Evolutionary conservation across 2,888 invertebrate species (phyloP).

Genomic region (Amphipoea lucens): DNA sequence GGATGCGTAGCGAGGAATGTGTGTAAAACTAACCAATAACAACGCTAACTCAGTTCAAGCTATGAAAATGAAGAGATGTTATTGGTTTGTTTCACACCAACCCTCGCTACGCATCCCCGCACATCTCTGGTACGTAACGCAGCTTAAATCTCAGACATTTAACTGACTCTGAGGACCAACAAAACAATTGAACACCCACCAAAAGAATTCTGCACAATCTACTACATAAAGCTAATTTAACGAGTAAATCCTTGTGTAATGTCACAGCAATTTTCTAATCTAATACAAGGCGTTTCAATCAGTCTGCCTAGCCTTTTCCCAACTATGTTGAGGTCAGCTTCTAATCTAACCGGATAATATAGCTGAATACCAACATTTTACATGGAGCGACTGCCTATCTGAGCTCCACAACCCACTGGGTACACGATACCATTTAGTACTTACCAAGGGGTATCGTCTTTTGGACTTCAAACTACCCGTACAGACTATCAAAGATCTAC

Average conservation of each 20-base stretch:
- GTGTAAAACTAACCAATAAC: too few species aligned
- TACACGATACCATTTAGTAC: not conserved
- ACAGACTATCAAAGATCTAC: not conserved
- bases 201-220: not conserved
- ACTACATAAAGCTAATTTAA: conserved; percentile 4
- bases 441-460: not conserved
- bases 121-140: too few species aligned
- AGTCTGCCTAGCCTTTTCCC: not conserved
- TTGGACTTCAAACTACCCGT: not conserved
- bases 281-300: conserved; percentile 34
- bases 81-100: too few species aligned
- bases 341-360: not conserved
- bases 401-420: not conserved
- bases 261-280: conserved; percentile 57
- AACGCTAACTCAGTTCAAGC: too few species aligned
- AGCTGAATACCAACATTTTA: not conserved
- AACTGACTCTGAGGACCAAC: conserved; percentile 9
- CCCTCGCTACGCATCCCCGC: too few species aligned
- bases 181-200: conserved; percentile 11
- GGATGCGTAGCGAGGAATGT: too few species aligned
- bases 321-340: not conserved
- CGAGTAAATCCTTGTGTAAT: conserved; percentile 36
- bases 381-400: too few species aligned
- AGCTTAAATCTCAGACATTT: not conserved
- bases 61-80: too few species aligned